A percentile compares a stretch with the other conserved stretches of the same genome.
These are phyloP conservation scores for Sebastes oblongus DNA, from an alignment of 2,797 vertebrate species.

Conservation along the genomic window DNA sequence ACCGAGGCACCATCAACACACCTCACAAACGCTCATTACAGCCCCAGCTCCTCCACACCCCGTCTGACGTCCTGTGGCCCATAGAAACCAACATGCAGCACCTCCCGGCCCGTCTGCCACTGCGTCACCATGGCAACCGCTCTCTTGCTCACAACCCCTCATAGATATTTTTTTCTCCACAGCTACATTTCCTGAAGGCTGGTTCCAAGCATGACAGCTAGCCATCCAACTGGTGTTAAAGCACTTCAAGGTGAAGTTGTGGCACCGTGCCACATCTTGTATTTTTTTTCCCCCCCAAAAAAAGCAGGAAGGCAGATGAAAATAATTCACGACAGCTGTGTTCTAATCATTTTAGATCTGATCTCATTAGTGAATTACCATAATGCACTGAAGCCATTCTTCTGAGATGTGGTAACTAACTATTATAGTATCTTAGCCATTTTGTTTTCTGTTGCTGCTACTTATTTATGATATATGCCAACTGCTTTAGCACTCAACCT, in stretches of 20 bases:
- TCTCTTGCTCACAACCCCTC: conserved; percentile 53
- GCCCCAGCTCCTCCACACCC: conserved; percentile 24
- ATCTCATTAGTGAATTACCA: conserved; percentile 71
- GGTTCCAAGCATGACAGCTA: conserved; percentile 53
- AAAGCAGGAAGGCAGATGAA: conserved; percentile 2
- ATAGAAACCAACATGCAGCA: conserved; percentile 55
- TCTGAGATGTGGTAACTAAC: conserved; percentile 40
- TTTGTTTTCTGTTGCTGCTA: conserved; percentile 55
- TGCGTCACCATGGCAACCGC: conserved; percentile 75
- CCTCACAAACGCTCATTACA: conserved; percentile 46
- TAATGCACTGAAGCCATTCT: conserved; percentile 54
- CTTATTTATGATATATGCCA: conserved; percentile 67
- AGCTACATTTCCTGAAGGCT: conserved; percentile 54
- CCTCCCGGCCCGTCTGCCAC: conserved; percentile 56
- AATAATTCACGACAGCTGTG: conserved; percentile 50
- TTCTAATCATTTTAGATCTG: conserved; percentile 44
- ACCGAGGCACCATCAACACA: conserved; percentile 28
- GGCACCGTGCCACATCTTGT: conserved; percentile 13
- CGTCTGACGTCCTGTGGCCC: conserved; percentile 50
- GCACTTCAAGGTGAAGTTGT: conserved; percentile 37
- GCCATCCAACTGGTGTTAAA: conserved; percentile 39
- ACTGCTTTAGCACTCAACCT: conserved; percentile 43
- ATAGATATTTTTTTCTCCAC: conserved; percentile 23
- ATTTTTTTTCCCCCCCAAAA: background rate
- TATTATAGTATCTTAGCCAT: conserved; percentile 45